Evolutionary conservation across 2,888 invertebrate species (phyloP), one percentile per base, ranked within the genome.

Genomic region (Argyresthia goedartella): DNA sequence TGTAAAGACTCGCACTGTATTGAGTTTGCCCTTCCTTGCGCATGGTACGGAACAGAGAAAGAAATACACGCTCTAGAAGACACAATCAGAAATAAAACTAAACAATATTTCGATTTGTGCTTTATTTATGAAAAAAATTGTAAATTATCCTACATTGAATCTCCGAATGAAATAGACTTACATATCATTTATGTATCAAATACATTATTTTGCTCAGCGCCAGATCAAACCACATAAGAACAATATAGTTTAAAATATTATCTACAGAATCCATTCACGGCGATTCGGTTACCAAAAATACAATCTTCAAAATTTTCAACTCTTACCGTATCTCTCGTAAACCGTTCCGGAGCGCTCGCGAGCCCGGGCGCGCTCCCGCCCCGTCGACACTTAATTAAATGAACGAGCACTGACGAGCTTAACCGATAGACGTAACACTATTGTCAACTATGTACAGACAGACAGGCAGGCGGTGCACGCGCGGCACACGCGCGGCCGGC

Each of bases 41-140:
- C n/a, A n/a, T n/a, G n/a, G n/a, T n/a, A n/a, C n/a, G n/a, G n/a
- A n/a, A n/a, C n/a, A n/a, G n/a, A n/a, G n/a, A n/a, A n/a, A n/a
- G n/a, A n/a, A n/a, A n/a, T n/a, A n/a, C n/a, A n/a, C n/a, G n/a
- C n/a, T n/a, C n/a, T n/a, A n/a, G n/a, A n/a, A n/a, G n/a, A n/a
- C n/a, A n/a, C n/a, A n/a, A 42, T 35, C 14, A 15, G 50, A 74
- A 81, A 79, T 76, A 66, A 84, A 82, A 78, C 76, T 57, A 73
- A 61, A 62, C 70, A 71, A 67, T 73, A 78, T 75, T 82, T 84
- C 81, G 73, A 87, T 88, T 88, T 88, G 88, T 88, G 88, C 88
- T 88, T 89, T 88, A 89, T 89, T 88, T 88, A 89, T 89, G 89
- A 89, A 89, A 89, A 89, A 89, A 89, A 89, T 89, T 85, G 89